These are phyloP conservation scores for Heliconius aoede DNA, from an alignment of 2,888 invertebrate genomes.

Conservation along the genomic window DNA sequence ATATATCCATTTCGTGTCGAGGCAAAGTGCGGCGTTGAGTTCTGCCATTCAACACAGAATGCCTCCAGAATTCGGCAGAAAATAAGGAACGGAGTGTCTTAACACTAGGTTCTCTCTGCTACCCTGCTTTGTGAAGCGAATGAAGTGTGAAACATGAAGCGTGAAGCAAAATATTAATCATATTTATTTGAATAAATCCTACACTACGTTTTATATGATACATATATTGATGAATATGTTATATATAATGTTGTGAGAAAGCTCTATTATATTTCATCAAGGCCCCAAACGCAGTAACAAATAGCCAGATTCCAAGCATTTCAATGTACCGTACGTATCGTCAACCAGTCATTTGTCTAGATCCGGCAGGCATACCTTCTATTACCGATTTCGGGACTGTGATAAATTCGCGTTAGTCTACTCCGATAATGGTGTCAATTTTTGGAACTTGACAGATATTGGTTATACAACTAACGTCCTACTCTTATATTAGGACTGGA, in stretches of 20 bases:
- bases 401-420: slow-evolving; percentile 12
- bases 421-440: not conserved
- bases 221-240: not conserved
- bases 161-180: too few species aligned
- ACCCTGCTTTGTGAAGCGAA: too few species aligned
- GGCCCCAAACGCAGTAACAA: slow-evolving; percentile 6
- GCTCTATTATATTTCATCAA: slow-evolving; percentile 19
- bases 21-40: too few species aligned
- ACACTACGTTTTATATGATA: too few species aligned
- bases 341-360: slow-evolving; percentile 25
- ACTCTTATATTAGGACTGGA: not conserved
- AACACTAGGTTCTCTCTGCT: too few species aligned
- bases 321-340: slow-evolving; percentile 19
- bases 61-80: too few species aligned
- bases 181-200: too few species aligned
- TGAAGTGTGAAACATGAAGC: too few species aligned
- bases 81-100: too few species aligned
- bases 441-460: not conserved
- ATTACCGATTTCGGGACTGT: slow-evolving; percentile 11
- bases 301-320: slow-evolving; percentile 21
- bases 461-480: not conserved
- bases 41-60: too few species aligned
- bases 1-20: too few species aligned
- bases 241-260: not conserved
- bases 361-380: slow-evolving; percentile 4